phyloP scores from a whole-genome alignment of 2,797 vertebrate species.

The Gallinago solitaria region DNA sequence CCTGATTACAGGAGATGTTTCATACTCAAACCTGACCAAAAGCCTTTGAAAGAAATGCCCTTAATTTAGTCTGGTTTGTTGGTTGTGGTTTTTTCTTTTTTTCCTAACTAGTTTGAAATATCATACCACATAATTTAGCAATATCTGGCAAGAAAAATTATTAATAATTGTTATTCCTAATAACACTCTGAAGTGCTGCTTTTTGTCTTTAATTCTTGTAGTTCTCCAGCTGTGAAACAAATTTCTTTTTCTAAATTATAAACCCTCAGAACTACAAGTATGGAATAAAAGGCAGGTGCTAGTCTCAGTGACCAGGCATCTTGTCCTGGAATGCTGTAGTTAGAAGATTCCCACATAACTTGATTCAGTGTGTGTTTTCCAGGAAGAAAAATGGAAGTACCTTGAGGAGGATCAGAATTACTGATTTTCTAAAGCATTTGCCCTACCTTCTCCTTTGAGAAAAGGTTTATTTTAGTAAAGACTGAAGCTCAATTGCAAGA shows the following conservation, averaged over 20 bases:
- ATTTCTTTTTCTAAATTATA: neutral
- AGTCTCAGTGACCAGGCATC: neutral
- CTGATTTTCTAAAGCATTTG: neutral
- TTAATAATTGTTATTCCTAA: neutral
- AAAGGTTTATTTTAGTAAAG: conserved; percentile 13
- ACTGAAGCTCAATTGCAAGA: neutral
- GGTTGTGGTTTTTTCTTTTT: neutral
- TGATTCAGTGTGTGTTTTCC: neutral
- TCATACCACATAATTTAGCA: neutral
- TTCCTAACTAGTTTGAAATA: neutral
- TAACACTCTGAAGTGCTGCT: neutral
- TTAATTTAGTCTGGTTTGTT: neutral
- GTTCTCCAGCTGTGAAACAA: neutral
- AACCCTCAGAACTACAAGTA: neutral
- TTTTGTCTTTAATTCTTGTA: neutral
- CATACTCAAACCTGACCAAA: neutral
- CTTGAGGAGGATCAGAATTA: conserved; percentile 1
- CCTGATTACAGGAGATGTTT: neutral
- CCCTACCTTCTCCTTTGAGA: neutral
- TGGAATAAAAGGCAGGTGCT: neutral
- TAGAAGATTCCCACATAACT: neutral
- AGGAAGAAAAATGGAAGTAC: conserved; percentile 1
- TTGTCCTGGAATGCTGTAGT: neutral
- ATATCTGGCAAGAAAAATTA: neutral
- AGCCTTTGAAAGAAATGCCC: neutral